Evolutionary conservation across 2,797 vertebrate species (phyloP).

Genomic region (Leuciscus waleckii): DNA sequence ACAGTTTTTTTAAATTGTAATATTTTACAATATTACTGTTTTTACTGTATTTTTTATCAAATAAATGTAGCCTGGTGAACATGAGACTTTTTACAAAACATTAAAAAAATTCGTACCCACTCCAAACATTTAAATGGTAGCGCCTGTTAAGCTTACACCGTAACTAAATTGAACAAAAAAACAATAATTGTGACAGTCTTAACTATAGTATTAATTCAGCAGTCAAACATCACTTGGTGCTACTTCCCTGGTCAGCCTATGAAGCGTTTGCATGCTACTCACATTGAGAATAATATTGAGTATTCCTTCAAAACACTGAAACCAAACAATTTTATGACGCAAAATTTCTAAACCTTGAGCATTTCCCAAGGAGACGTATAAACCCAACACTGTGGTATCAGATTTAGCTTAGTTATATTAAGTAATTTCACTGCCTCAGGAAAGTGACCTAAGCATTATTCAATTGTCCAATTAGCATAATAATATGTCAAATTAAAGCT

Average conservation of each 20-base stretch:
- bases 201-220: background rate
- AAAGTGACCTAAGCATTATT: slow-evolving; percentile 12
- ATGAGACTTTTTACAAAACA: too few relatives aligned
- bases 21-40: too few relatives aligned
- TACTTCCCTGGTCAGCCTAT: background rate
- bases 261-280: slow-evolving; percentile 1
- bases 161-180: background rate
- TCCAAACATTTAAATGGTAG: background rate
- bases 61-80: too few relatives aligned
- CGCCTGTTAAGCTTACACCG: background rate
- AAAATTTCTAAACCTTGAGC: background rate
- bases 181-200: too few relatives aligned
- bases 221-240: background rate
- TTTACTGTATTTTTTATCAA: too few relatives aligned
- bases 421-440: background rate
- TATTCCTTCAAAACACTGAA: slow-evolving; percentile 15
- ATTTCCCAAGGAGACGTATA: background rate
- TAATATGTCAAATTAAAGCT: background rate
- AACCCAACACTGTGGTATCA: background rate
- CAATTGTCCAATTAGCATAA: slow-evolving; percentile 26
- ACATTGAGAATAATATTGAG: background rate
- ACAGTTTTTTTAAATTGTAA: too few relatives aligned
- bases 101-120: too few relatives aligned
- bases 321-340: background rate
- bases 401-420: background rate